These are phyloP conservation scores for Zeuzera pyrina DNA, from an alignment of 2,888 invertebrate species.

Conservation along the genomic window DNA sequence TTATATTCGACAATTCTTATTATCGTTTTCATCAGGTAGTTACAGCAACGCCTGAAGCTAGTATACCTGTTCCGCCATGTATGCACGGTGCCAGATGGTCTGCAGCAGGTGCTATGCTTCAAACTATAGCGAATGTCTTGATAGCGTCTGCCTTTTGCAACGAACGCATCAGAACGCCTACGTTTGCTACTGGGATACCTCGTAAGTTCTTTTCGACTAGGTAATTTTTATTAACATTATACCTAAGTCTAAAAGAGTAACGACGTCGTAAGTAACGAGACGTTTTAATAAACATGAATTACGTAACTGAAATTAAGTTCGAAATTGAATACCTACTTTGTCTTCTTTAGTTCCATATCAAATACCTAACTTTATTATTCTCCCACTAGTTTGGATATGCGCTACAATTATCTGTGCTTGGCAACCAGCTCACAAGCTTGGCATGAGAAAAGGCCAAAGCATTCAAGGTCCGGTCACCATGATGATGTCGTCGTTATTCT, in stretches of 20 bases:
- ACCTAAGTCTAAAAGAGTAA: too few species aligned
- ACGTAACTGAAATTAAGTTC: too few species aligned
- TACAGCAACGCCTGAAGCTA: constrained; percentile 59
- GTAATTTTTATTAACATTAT: neutral
- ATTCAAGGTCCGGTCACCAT: constrained; percentile 55
- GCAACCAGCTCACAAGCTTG: constrained; percentile 67
- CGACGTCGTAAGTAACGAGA: too few species aligned
- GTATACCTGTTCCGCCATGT: constrained; percentile 43
- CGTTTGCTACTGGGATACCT: constrained; percentile 54
- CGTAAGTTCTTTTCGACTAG: constrained; percentile 25
- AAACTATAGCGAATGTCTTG: constrained; percentile 43
- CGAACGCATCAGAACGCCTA: constrained; percentile 38
- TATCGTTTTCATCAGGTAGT: constrained; percentile 37
- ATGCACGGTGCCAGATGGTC: constrained; percentile 52
- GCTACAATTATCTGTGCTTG: constrained; percentile 66
- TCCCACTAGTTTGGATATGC: constrained; percentile 57
- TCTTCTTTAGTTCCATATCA: neutral
- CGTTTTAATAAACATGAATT: too few species aligned
- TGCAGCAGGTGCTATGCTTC: constrained; percentile 44
- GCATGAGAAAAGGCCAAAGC: constrained; percentile 39
- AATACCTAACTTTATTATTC: constrained; percentile 9
- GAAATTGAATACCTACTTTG: too few species aligned
- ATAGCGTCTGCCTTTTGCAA: constrained; percentile 52
- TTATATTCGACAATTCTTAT: neutral
- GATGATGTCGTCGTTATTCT: constrained; percentile 62